Evolutionary conservation across 2,113 vertebrate genomes (phyloP), one percentile per base, ranked within the genome.

Genomic region (Oophaga pumilio): DNA sequence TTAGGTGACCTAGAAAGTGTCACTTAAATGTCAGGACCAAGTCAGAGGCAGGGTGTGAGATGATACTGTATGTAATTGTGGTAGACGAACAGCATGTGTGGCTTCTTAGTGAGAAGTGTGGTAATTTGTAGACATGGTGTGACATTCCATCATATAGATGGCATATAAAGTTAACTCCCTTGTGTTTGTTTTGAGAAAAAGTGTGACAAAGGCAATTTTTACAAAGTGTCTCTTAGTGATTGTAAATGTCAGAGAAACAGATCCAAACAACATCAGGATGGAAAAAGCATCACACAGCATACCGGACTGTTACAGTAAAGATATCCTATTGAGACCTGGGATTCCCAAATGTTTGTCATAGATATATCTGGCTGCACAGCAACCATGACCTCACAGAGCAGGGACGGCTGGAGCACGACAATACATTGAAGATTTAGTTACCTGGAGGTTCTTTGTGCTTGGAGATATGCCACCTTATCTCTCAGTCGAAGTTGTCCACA

Each of bases 401-500:
- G 71, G 86, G 68, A 64, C 15, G 26, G 76, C 86, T 64, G 71
- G 22, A 49, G n/a, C 12, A 33, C 22, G 76, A 87, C 86, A 87
- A 82, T 76, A 52, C 87, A 18, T 73, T 53, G 14, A 59, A 77
- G 80, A 84, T 88, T 77, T 56, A 68, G 87, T 88, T 88, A 88
- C 87, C 87, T 76, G 71, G 86, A 66, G 69, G 87, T 83, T 84
- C 76, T 88, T 71, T 84, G 43, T 73, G 56, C 80, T 53, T 53
- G 80, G 87, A 83, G 81, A 84, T 84, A 66, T 43, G 87, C 81
- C 71, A 83, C 81, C 87, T 88, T 88, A 88, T 88, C 81, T 84
- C 80, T 88, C 87, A 56, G 60, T 49, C 87, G 14, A 76, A 17
- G 81, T 68, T 88, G 81, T 77, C 87, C 62, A 26, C 73, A 84